Evolutionary conservation across 2,113 vertebrate species (phyloP), one percentile per base, ranked within the genome.

Genomic region (Dipodomys stephensi): DNA sequence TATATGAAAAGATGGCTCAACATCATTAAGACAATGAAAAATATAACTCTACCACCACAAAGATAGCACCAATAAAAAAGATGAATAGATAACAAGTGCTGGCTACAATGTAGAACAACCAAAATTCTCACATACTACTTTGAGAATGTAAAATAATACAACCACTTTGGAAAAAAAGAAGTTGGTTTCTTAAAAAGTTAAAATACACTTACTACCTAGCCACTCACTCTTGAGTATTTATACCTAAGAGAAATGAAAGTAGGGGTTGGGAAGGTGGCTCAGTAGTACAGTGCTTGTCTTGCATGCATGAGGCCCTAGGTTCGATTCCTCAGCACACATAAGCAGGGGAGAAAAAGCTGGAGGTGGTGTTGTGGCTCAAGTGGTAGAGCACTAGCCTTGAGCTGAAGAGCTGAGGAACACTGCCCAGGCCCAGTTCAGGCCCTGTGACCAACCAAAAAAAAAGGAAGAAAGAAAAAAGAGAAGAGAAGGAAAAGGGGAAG

Each of bases 131-230:
- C 1, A 69, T 16, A 85, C 25, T 22, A 12, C 74, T 94, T 82
- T 94, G 87, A 86, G 73, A 88, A 88, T 68, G 32, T 35, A 87
- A 92, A 94, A 81, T 76, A 32, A 76, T 73, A 84, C 2, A 85
- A 87, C 15, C 4, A 81, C 71, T 80, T 35, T 83, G 44, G 71
- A 71, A 94, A 96, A 88, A 23, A 94, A 35, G 39, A 39, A 7
- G 81, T 20, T 27, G 79, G 67, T 76, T 90, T 96, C 83, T 85
- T 87, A 82, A 88, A 77, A 76, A 57, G n/a, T 90, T 92, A 91
- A 94, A 92, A 95, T 3, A 89, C 15, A 77, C 57, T 85, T 92
- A 95, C 35, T 18, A 64, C 83, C 23, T 68, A 13, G 73, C 10
- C 22, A 95, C 71, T 83, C 67, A 27, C 28, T 78, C 39, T 28